Conservation (phyloP, 1,140 invertebrate genomes). For the Penaeus vannamei region DNA sequence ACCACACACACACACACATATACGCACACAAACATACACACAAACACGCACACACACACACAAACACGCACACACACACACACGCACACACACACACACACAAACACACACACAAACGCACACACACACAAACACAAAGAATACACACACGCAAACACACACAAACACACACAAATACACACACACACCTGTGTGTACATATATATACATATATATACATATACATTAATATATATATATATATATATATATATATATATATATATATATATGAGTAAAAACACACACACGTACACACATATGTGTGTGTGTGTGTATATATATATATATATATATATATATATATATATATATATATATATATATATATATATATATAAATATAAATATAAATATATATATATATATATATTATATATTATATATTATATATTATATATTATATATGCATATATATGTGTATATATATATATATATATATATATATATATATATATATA, state of each 20-base stretch:
- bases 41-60: conserved; percentile 22
- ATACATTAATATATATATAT: too few relatives aligned
- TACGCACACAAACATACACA: background rate
- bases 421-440: too few relatives aligned
- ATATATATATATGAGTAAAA: too few relatives aligned
- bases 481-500: conserved; percentile 30
- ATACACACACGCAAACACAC: background rate
- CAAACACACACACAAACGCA: background rate
- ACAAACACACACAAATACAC: background rate
- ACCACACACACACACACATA: background rate
- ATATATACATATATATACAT: background rate
- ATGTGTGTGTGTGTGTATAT: too few relatives aligned
- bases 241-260: too few relatives aligned
- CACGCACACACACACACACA: conserved; percentile 6
- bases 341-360: too few relatives aligned
- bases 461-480: conserved; percentile 33
- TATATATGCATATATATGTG: conserved; percentile 16
- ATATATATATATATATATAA: too few relatives aligned
- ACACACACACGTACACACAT: too few relatives aligned
- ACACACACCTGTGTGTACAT: too few relatives aligned
- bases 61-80: conserved; percentile 12
- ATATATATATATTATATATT: too few relatives aligned
- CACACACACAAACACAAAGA: background rate
- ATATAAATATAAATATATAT: too few relatives aligned
- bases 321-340: too few relatives aligned